Evolutionary conservation across 2,113 vertebrate genomes (phyloP).

Genomic region (Tichodroma muraria): DNA sequence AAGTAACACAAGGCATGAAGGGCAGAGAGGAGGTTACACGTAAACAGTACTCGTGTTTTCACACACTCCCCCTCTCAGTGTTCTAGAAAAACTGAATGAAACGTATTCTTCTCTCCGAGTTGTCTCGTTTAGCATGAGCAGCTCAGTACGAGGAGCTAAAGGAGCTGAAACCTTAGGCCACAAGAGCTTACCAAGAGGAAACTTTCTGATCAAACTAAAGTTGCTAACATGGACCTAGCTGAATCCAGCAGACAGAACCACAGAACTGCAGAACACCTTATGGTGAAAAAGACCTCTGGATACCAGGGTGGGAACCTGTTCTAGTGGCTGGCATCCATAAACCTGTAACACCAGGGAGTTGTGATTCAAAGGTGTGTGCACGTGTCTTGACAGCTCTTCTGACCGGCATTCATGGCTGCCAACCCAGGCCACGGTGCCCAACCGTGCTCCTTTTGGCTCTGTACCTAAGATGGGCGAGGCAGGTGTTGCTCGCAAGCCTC

Average conservation of each 20-base stretch:
- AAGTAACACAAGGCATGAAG: not conserved
- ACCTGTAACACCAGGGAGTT: not conserved
- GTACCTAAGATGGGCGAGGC: not conserved
- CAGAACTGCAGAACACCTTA: not conserved
- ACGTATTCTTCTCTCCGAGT: not conserved
- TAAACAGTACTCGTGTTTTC: accelerated
- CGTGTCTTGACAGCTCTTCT: not conserved
- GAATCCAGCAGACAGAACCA: not conserved
- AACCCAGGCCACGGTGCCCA: not conserved
- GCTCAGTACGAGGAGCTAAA: not conserved
- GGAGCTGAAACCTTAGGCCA: not conserved
- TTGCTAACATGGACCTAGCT: not conserved
- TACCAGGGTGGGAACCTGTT: not conserved
- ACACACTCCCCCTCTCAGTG: not conserved
- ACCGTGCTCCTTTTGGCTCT: not conserved
- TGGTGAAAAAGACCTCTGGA: not conserved
- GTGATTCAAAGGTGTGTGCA: not conserved
- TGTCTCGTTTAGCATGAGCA: not conserved
- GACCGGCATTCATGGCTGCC: not conserved
- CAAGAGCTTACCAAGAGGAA: not conserved
- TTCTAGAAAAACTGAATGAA: not conserved
- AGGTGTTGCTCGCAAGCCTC: not conserved
- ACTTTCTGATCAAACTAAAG: not conserved
- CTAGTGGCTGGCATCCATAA: not conserved
- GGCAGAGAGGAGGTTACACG: not conserved